Percentiles rank a stretch among this genome's conserved stretches.
Evolutionary conservation across 2,797 vertebrate genomes (phyloP).

Genomic region (Siniperca obscura): DNA sequence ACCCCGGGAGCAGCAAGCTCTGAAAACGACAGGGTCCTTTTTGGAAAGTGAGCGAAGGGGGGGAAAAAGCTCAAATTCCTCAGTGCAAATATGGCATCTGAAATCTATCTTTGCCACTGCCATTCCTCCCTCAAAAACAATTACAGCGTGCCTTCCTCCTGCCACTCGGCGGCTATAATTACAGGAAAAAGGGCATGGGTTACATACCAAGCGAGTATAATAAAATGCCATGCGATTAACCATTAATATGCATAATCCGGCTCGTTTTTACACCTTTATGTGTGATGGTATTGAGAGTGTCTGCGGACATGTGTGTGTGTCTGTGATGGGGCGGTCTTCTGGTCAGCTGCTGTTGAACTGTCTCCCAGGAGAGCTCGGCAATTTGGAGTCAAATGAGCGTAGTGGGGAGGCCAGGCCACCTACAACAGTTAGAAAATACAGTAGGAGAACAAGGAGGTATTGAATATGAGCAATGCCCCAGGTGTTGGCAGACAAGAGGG

Average conservation of each 20-base stretch:
- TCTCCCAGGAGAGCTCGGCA: conserved; percentile 59
- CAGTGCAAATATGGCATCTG: conserved; percentile 91
- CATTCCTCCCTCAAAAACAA: conserved; percentile 79
- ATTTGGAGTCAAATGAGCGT: conserved; percentile 78
- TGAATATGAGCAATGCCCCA: conserved; percentile 76
- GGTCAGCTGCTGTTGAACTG: conserved; percentile 72
- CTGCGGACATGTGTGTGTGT: conserved; percentile 19
- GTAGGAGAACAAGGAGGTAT: conserved; percentile 74
- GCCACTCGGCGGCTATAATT: conserved; percentile 76
- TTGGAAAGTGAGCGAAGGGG: conserved; percentile 66
- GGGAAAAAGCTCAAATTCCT: conserved; percentile 83
- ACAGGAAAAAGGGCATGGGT: conserved; percentile 77
- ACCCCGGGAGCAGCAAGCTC: conserved; percentile 93
- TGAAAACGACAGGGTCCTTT: conserved; percentile 95
- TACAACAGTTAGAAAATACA: conserved; percentile 69
- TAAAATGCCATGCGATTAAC: conserved; percentile 75
- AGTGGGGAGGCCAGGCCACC: conserved; percentile 70
- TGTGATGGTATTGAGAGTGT: conserved; percentile 45
- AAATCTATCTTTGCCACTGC: conserved; percentile 88
- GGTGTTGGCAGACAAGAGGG: conserved; percentile 77
- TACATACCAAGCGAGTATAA: conserved; percentile 73
- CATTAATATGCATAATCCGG: conserved; percentile 71
- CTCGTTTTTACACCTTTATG: conserved; percentile 73
- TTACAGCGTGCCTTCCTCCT: conserved; percentile 77
- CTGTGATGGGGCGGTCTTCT: conserved; percentile 22